Evolutionary conservation across 2,888 invertebrate species (phyloP), one percentile per base, ranked within the genome.

Genomic region (Arenicola marina): DNA sequence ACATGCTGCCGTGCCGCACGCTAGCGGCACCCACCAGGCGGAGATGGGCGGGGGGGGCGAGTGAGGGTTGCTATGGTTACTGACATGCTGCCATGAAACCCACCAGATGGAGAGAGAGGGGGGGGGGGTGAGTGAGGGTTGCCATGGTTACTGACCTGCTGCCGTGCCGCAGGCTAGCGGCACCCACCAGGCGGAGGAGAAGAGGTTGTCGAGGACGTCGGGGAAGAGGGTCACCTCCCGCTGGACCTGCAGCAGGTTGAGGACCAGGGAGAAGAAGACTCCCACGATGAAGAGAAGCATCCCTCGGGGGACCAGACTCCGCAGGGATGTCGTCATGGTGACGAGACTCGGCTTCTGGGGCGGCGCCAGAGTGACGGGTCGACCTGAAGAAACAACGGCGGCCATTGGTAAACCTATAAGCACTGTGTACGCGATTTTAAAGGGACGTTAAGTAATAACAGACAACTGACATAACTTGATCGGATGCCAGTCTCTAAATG

Each of bases 101-200:
- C 15, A 31, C 28, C 48, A 24, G 29, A 59, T 59, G 31, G n/a
- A 53, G 38, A 29, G 2, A 29, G 1, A 38, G 38, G n/a, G n/a
- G n/a, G n/a, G n/a, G n/a, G n/a, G n/a, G n/a, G n/a, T n/a, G n/a
- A n/a, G n/a, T n/a, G n/a, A n/a, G n/a, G n/a, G n/a, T n/a, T 4
- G 28, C 18, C 34, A 21, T 46, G 4, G 11, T 7, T 28, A 65
- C 70, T 68, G 69, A 84, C 84, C 83, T 70, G 84, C 81, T 46
- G 82, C 82, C 46, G 78, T 74, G 4, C 84, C 84, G 77, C 83
- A 83, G 34, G 75, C 74, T 1, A 82, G 80, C 2, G 83, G 78
- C 26, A 84, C 76, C 84, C 84, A 84, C 84, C 84, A 84, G 1
- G 79, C 81, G 0, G 81, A 80, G n/a, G 78, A 76, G 51, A 80